phyloP scores from a whole-genome alignment of 2,113 vertebrate species.

The Echinops telfairi region DNA sequence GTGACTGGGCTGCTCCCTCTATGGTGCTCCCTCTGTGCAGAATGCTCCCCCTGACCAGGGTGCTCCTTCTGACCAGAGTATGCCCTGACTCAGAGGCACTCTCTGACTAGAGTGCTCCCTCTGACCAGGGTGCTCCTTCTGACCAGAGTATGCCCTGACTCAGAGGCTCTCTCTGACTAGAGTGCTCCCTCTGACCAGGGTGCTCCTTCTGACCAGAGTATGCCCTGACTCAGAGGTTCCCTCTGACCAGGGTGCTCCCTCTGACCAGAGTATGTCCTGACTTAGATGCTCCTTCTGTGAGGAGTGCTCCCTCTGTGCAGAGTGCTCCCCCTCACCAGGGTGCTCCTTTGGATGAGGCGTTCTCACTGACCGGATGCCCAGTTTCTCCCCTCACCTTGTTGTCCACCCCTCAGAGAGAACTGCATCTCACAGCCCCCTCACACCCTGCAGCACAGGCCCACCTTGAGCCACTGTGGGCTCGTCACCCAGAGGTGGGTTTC shows the following conservation, averaged over 20 bases:
- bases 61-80: not conserved
- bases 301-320: not conserved
- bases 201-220: not conserved
- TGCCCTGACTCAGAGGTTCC: not conserved
- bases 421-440: not conserved
- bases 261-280: not conserved
- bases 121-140: not conserved
- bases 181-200: not conserved
- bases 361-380: not conserved
- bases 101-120: not conserved
- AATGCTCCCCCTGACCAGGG: not conserved
- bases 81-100: not conserved
- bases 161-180: not conserved
- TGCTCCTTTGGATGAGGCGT: not conserved
- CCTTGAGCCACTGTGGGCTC: not conserved
- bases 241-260: not conserved
- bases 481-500: too few species aligned
- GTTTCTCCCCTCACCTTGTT: not conserved
- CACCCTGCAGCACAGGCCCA: not conserved
- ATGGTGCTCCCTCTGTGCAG: not conserved
- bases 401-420: not conserved
- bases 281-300: not conserved
- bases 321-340: not conserved
- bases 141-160: not conserved
- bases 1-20: not conserved